These are phyloP conservation scores for Leptinotarsa rubiginosa DNA, from an alignment of 2,888 invertebrate genomes.

Conservation along the genomic window DNA sequence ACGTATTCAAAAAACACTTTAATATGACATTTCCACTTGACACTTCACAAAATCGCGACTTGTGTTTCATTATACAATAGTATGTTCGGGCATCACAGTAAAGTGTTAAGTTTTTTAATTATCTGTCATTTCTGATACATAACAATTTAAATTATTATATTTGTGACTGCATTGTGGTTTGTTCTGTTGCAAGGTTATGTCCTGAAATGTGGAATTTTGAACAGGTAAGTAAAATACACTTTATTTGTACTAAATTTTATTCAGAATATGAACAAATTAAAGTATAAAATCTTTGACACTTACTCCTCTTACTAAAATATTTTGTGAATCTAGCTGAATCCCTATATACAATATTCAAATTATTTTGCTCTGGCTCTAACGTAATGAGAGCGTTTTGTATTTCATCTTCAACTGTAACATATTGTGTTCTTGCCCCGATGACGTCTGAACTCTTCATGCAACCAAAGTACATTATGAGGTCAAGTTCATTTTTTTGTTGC, in stretches of 20 bases:
- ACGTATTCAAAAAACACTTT: too few species aligned
- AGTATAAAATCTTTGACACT: slow-evolving; percentile 58
- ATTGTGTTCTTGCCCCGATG: slow-evolving; percentile 62
- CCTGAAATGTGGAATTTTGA: background rate
- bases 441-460: slow-evolving; percentile 53
- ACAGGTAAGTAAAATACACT: background rate
- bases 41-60: too few species aligned
- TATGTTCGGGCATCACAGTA: too few species aligned
- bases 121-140: too few species aligned
- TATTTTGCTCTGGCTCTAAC: slow-evolving; percentile 75
- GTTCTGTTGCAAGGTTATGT: background rate
- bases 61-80: too few species aligned
- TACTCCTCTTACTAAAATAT: slow-evolving; percentile 62
- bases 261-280: slow-evolving; percentile 63
- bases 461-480: slow-evolving; percentile 61
- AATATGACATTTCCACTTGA: too few species aligned
- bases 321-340: slow-evolving; percentile 68
- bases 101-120: too few species aligned
- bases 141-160: too few species aligned
- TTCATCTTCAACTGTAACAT: slow-evolving; percentile 61
- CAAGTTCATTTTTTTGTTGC: slow-evolving; percentile 61
- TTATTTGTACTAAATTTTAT: slow-evolving; percentile 49
- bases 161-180: background rate
- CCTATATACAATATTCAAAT: slow-evolving; percentile 75
- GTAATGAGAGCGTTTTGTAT: slow-evolving; percentile 67